These are phyloP conservation scores for Polymixis lichenea DNA, from an alignment of 2,888 invertebrate species.

Conservation along the genomic window DNA sequence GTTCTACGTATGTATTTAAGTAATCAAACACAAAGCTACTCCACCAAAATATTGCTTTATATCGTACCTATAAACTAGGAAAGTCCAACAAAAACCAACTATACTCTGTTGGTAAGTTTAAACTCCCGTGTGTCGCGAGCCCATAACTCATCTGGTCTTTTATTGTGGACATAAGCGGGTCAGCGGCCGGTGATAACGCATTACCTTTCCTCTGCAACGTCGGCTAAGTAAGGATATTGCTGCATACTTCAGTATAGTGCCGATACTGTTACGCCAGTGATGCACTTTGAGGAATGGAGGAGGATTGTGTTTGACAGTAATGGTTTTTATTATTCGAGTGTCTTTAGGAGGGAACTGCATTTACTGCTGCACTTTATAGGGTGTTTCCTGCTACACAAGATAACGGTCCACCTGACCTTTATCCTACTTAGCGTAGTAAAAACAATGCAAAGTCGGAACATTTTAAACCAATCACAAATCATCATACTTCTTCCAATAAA, in stretches of 20 bases:
- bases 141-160: constrained; percentile 61
- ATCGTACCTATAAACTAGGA: background rate
- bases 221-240: constrained; percentile 35
- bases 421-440: background rate
- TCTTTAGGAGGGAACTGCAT: background rate
- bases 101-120: background rate
- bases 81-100: background rate
- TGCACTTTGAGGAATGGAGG: constrained; percentile 20
- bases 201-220: constrained; percentile 38
- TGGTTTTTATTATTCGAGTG: background rate
- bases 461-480: background rate
- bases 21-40: background rate
- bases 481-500: background rate
- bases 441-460: background rate
- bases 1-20: background rate
- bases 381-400: background rate
- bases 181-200: constrained; percentile 55
- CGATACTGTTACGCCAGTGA: constrained; percentile 19
- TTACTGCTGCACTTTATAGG: background rate
- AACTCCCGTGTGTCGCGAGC: constrained; percentile 39
- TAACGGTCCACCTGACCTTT: background rate
- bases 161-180: constrained; percentile 63
- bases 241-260: constrained; percentile 4
- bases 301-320: constrained; percentile 8
- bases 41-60: background rate